Base-by-base conservation (phyloP, 2,113 vertebrate genomes). In the Potamarius usumacintae region DNA sequence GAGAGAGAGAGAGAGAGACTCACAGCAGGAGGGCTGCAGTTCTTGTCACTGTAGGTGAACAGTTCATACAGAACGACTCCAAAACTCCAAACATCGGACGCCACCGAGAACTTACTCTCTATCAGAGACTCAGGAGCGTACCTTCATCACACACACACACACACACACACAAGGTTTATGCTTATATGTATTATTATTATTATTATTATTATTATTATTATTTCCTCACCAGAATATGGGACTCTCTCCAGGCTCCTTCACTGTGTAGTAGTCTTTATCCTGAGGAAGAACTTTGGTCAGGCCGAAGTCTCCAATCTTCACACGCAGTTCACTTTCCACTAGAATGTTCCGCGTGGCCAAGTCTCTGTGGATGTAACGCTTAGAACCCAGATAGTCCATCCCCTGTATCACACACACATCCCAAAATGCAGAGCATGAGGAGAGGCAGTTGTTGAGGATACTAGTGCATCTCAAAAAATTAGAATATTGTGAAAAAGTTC, bases 281-380 rank as follows among this genome's bases (percentile, higher is more conserved):
- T 99, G 97, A 1, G 98, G 98, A 88, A 99, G 94, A 42, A 99
- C 96, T 94, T 99, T 99, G 0, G 98, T 99, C 91, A 99, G 94
- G 4, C 98, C 98, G 89, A 99, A 99, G 85, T 99, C 98, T 62
- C 98, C 98, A 80, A 99, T 99, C 95, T 99, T 99, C 89, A 99
- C 98, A 93, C 97, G 96, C 91, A 95, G 96, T 93, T 99, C 98
- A 25, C 97, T 99, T 93, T 99, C 98, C 87, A 99, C 98, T 87
- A 99, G 96, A 91, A 99, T 96, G 92, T 99, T 99, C 86, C 98
- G 94, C 1, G 98, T 98, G 84, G 98, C 98, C 92, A 99, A 94
- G 91, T 99, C 98, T 89, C 98, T 95, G 92, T 99, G 98, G 90
- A 99, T 96, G 0, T 99, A 99, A 0, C 98, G 97, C 94, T 97